Evolutionary conservation across 2,888 invertebrate genomes (phyloP).

Genomic region (Teleogryllus oceanicus): DNA sequence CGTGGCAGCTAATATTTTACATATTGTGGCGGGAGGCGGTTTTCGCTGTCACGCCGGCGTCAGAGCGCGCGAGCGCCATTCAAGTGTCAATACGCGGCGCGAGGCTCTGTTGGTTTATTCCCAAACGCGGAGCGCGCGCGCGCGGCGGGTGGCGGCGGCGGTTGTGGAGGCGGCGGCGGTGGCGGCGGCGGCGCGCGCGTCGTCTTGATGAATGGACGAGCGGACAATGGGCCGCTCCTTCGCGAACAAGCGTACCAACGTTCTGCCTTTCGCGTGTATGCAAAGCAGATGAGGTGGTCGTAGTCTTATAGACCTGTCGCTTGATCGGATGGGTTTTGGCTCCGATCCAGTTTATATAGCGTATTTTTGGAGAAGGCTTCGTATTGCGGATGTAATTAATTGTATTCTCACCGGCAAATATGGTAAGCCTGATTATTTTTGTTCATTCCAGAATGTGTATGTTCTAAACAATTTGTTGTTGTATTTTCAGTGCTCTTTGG

Average conservation of each 20-base stretch:
- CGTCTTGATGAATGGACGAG: background rate
- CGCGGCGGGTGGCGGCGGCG: background rate
- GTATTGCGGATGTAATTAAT: too few relatives aligned
- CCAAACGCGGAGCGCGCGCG: background rate
- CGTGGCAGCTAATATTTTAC: slow-evolving; percentile 11
- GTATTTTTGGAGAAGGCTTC: too few relatives aligned
- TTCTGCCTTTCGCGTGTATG: background rate
- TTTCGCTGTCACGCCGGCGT: background rate
- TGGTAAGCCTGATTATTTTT: too few relatives aligned
- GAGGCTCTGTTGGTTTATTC: background rate
- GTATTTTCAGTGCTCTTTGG: too few relatives aligned
- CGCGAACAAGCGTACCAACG: background rate
- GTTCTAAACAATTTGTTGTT: too few relatives aligned
- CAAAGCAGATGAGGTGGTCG: too few relatives aligned
- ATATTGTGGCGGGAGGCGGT: background rate
- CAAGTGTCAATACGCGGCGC: background rate
- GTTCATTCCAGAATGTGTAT: too few relatives aligned
- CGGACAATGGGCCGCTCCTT: background rate
- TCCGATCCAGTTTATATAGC: too few relatives aligned
- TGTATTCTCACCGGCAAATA: too few relatives aligned
- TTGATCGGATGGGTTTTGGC: too few relatives aligned
- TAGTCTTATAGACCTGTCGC: too few relatives aligned
- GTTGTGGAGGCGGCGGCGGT: background rate
- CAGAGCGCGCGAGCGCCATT: background rate
- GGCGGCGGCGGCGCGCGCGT: background rate